phyloP scores from a whole-genome alignment of 2,888 invertebrate species.

The Autographa gamma region DNA sequence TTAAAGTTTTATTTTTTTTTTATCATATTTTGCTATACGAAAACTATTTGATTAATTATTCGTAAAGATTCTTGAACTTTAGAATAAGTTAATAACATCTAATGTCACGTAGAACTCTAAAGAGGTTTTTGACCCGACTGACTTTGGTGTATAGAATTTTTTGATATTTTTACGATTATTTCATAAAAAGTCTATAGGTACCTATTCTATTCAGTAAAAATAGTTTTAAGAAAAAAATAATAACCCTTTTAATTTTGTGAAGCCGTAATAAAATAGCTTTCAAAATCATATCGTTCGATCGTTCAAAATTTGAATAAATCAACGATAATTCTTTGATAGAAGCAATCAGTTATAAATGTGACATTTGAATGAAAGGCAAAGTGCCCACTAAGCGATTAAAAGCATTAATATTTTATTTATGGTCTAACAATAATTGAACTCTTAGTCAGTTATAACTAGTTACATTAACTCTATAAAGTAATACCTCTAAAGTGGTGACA shows the following conservation, averaged over 20 bases:
- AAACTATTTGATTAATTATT: neutral
- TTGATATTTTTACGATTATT: too few species aligned
- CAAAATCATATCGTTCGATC: neutral
- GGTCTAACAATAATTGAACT: constrained; percentile 20
- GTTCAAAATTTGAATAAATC: neutral
- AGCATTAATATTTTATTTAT: constrained; percentile 38
- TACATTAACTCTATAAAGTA: too few species aligned
- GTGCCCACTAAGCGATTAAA: constrained; percentile 22
- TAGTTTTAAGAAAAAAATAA: too few species aligned
- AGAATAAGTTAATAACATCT: neutral
- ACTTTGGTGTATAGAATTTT: too few species aligned
- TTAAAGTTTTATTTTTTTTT: neutral
- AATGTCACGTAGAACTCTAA: neutral
- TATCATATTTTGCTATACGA: neutral
- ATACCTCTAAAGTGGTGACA: too few species aligned
- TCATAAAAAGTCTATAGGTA: too few species aligned
- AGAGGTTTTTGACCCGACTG: neutral
- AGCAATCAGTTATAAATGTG: constrained; percentile 23
- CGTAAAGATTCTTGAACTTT: neutral
- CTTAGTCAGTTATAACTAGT: too few species aligned
- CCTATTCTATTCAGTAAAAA: too few species aligned
- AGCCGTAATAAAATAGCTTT: too few species aligned
- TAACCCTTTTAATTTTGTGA: neutral
- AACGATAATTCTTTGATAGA: constrained; percentile 14
- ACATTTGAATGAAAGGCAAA: constrained; percentile 46